Base-by-base conservation (phyloP, 1,140 invertebrate genomes). In the Drosophila pruinosa region DNA sequence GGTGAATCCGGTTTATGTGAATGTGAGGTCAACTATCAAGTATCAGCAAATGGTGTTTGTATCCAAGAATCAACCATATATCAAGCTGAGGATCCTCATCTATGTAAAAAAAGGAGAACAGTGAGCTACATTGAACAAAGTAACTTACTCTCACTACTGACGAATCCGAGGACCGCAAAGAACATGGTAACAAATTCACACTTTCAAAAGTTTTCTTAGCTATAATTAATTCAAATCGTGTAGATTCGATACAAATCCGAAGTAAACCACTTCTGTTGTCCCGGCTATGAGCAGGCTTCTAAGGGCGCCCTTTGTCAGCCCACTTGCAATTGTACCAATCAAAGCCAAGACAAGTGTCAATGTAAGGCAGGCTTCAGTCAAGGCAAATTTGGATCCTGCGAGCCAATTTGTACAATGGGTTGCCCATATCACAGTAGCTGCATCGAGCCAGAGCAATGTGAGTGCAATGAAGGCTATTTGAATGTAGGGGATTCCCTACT, bases 351-450 rank as follows among this genome's bases (percentile, higher is more conserved):
- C 17, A n/a, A 1, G 8, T 52, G 48, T 17, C 2, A 19, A n/a
- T 52, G 52, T 15, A 14, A 14, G 4, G 7, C 12, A 8, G 52
- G 52, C 17, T 93, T 89, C 63, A 8, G 1, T 15, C 6, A 22
- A 1, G 21, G 4, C 12, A 24, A 10, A 7, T 24, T 24, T 43
- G 52, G 22, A 17, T 53, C 89, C 15, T 94, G 93, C 72, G 56
- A 76, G 22, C 92, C 93, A 10, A 78, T 91, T 38, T 93, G 93
- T 64, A 24, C 2, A 8, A 10, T 34, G 1, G 31, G 6, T 6
- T 77, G 75, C 53, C 24, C 50, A 3, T 17, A 36, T n/a, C 26
- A 64, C 7, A 54, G 58, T n/a, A 17, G 15, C 15, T 71, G 59
- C 12, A n/a, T 39, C 8, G 15, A 7, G 24, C 59, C 52, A 4